A percentile compares a stretch with the other conserved stretches of the same genome.
Evolutionary conservation across 2,797 vertebrate species (phyloP).

Genomic region (Merluccius polli): DNA sequence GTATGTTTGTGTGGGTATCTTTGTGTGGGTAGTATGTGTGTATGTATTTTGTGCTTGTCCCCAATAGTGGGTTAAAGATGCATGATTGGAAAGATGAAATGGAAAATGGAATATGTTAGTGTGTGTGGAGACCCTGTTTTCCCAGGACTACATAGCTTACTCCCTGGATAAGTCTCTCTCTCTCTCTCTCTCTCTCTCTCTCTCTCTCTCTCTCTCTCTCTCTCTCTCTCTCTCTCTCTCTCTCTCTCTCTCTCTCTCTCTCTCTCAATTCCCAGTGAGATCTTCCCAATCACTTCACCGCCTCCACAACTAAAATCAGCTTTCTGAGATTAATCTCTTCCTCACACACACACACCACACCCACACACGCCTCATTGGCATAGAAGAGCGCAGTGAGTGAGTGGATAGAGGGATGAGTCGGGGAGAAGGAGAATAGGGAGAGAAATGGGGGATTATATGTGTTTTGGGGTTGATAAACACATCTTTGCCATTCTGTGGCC

Average conservation of each 20-base stretch:
- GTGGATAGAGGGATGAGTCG: too few relatives aligned
- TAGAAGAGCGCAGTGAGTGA: too few relatives aligned
- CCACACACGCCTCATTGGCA: too few relatives aligned
- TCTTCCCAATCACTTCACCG: slow-evolving; percentile 59
- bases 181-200: slow-evolving; percentile 7
- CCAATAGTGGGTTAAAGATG: neutral
- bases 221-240: neutral
- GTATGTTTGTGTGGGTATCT: too few relatives aligned
- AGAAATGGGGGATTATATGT: slow-evolving; percentile 30
- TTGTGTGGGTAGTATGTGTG: neutral
- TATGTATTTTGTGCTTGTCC: too few relatives aligned
- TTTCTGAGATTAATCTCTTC: slow-evolving; percentile 69
- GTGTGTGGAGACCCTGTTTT: slow-evolving; percentile 32
- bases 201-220: neutral
- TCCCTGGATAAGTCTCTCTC: slow-evolving; percentile 39
- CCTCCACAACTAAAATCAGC: slow-evolving; percentile 66
- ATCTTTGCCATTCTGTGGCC: neutral
- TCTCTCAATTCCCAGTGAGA: slow-evolving; percentile 49
- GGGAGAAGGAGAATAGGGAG: too few relatives aligned
- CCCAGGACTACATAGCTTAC: slow-evolving; percentile 55
- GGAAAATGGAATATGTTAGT: slow-evolving; percentile 25
- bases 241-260: too few relatives aligned
- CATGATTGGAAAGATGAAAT: slow-evolving; percentile 32
- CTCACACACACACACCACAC: neutral
- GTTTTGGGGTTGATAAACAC: too few relatives aligned